Conservation (phyloP, 2,888 invertebrate species). For the Galerucella nymphaeae region DNA sequence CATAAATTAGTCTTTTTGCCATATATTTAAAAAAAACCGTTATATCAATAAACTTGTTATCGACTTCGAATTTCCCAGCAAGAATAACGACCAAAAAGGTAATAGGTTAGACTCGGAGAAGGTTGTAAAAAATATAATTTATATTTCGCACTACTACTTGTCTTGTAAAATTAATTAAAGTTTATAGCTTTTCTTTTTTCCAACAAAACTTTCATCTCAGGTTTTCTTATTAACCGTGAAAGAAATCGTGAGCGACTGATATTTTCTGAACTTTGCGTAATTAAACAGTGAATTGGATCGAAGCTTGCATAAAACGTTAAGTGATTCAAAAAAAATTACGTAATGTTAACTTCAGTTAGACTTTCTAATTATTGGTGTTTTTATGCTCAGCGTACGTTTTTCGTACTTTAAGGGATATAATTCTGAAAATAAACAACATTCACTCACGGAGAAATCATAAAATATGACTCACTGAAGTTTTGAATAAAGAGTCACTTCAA, state of each 20-base stretch:
- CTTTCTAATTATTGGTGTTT: not conserved
- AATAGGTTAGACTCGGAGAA: conserved; percentile 31
- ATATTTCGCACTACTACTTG: conserved; percentile 45
- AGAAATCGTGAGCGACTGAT: conserved; percentile 33
- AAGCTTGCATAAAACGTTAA: conserved; percentile 26
- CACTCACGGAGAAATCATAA: too few species aligned
- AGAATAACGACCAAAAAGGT: conserved; percentile 34
- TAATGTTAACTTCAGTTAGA: not conserved
- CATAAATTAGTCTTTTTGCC: not conserved
- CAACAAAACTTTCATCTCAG: conserved; percentile 37
- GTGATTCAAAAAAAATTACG: conserved; percentile 17
- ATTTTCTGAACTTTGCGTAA: conserved; percentile 33
- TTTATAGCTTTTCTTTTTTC: conserved; percentile 36
- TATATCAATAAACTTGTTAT: conserved; percentile 29
- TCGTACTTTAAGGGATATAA: not conserved
- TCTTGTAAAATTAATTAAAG: conserved; percentile 42
- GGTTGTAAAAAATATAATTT: conserved; percentile 41
- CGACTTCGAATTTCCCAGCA: conserved; percentile 39
- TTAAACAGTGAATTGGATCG: conserved; percentile 33
- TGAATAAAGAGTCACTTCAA: too few species aligned
- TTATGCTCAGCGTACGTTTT: not conserved
- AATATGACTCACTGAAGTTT: too few species aligned
- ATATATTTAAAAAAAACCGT: not conserved
- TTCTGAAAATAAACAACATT: too few species aligned
- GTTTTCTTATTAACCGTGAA: conserved; percentile 35